phyloP scores from a whole-genome alignment of 2,113 vertebrate genomes.

The Caracal caracal region DNA sequence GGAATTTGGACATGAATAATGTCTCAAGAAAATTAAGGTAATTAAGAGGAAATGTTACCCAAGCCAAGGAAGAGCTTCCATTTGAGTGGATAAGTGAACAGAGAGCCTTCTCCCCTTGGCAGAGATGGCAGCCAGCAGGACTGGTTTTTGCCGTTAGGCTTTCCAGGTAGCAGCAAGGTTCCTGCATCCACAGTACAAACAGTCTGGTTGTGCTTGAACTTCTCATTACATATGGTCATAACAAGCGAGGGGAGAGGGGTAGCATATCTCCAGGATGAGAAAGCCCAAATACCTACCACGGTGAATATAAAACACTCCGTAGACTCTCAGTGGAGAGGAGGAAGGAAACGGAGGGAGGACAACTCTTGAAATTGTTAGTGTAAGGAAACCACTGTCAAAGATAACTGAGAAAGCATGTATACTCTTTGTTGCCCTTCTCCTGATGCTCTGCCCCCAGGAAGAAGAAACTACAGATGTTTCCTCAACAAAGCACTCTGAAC shows the following conservation, averaged over 20 bases:
- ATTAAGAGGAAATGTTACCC: neutral
- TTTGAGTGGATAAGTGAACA: neutral
- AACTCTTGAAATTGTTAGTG: neutral
- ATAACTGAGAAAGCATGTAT: neutral
- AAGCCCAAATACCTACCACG: neutral
- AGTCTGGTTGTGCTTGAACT: neutral
- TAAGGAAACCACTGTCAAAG: neutral
- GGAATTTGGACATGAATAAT: neutral
- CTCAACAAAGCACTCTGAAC: neutral
- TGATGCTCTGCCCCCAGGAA: neutral
- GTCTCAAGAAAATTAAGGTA: neutral
- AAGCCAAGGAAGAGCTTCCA: neutral
- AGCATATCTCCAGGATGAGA: neutral
- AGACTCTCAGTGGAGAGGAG: neutral
- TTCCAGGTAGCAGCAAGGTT: neutral
- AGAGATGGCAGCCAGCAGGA: neutral
- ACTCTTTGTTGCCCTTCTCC: neutral
- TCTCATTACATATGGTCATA: neutral
- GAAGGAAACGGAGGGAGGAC: neutral
- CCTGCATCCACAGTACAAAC: neutral
- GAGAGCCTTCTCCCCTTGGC: neutral
- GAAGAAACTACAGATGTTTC: conserved; percentile 59
- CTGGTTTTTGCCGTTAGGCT: neutral
- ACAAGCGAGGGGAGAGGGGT: neutral
- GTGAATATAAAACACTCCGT: neutral